Evolutionary conservation across 2,113 vertebrate species (phyloP).

Genomic region (Pelvicachromis taeniatus): DNA sequence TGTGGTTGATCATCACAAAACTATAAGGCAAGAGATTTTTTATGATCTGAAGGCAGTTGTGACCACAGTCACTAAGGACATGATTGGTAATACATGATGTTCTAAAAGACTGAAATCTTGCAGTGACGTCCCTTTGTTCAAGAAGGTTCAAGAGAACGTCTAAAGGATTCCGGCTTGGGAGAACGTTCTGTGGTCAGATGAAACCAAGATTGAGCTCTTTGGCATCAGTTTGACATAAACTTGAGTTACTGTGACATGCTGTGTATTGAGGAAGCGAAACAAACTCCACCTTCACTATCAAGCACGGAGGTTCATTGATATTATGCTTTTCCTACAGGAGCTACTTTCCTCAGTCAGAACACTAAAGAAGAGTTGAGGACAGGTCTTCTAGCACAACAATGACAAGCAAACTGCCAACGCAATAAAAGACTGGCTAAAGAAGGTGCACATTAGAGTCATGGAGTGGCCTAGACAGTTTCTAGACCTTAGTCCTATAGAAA

Average conservation of each 20-base stretch:
- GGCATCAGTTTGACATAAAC: neutral
- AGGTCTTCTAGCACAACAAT: neutral
- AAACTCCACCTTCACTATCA: neutral
- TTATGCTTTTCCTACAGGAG: neutral
- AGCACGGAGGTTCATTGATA: no score
- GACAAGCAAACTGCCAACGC: neutral
- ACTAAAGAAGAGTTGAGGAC: neutral
- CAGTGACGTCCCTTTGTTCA: neutral
- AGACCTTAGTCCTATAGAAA: neutral
- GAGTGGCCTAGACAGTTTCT: neutral
- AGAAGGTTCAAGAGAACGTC: neutral
- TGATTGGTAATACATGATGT: rapidly evolving
- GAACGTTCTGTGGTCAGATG: neutral
- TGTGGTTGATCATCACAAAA: no score
- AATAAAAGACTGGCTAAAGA: neutral
- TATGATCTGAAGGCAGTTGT: no score
- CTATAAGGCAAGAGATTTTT: no score
- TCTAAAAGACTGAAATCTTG: neutral
- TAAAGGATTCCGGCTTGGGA: neutral
- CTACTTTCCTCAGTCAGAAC: neutral
- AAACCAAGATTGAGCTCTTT: neutral
- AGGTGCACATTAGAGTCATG: rapidly evolving
- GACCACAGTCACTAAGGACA: neutral
- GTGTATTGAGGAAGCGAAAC: neutral
- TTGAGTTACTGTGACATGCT: neutral